Evolutionary conservation across 2,888 invertebrate species (phyloP).

Genomic region (Rhamphomyia laevipes): DNA sequence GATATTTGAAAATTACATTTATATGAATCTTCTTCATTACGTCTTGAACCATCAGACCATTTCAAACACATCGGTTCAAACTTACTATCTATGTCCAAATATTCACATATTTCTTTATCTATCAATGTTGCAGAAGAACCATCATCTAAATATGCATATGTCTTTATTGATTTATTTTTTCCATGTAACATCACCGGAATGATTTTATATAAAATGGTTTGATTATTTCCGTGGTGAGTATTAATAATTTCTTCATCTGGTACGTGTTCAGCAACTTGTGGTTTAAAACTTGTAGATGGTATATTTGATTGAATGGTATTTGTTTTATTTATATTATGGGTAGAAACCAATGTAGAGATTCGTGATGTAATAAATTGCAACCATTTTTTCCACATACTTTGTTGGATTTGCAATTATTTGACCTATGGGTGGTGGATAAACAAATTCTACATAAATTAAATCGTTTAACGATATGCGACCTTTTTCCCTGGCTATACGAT

Average conservation of each 20-base stretch:
- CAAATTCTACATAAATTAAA: neutral
- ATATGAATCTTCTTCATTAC: conserved; percentile 1
- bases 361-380: conserved; percentile 5
- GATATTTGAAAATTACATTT: neutral
- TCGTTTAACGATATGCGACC: conserved; percentile 4
- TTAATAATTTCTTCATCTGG: no score
- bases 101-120: neutral
- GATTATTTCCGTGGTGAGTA: no score
- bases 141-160: conserved; percentile 8
- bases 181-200: no score
- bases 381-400: conserved; percentile 2
- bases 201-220: no score
- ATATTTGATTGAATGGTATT: no score
- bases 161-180: no score
- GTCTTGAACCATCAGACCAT: conserved; percentile 4
- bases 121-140: conserved; percentile 5
- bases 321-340: no score
- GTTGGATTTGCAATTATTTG: neutral
- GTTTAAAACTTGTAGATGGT: no score
- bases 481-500: neutral
- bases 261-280: no score
- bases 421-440: neutral
- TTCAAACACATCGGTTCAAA: neutral
- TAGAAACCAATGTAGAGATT: no score
- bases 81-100: no score